Evolutionary conservation across 2,113 vertebrate genomes (phyloP).

Genomic region (Pterocles gutturalis): DNA sequence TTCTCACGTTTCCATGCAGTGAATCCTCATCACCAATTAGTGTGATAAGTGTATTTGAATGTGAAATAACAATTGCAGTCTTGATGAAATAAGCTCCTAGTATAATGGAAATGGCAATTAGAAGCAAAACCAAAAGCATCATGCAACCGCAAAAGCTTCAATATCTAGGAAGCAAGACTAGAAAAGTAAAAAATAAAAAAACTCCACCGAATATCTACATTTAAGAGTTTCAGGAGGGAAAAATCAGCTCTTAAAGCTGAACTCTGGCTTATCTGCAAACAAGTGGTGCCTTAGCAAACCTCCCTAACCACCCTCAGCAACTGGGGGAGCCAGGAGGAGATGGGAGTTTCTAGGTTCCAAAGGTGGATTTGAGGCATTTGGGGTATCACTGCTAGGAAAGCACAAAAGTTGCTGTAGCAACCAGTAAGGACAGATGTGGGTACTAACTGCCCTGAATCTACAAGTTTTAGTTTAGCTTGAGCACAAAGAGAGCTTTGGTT

Average conservation of each 20-base stretch:
- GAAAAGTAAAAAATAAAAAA: not conserved
- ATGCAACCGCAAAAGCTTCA: not conserved
- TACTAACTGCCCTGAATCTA: not conserved
- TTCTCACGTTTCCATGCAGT: not conserved
- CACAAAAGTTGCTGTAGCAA: not conserved
- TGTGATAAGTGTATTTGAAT: conserved; percentile 40
- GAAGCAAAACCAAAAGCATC: conserved; percentile 9
- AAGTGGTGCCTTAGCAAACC: not conserved
- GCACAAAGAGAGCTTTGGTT: not conserved
- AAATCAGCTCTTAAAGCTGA: not conserved
- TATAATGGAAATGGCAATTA: conserved; percentile 20
- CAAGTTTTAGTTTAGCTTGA: not conserved
- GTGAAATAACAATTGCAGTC: not conserved
- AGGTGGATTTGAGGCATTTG: not conserved
- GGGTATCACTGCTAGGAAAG: not conserved
- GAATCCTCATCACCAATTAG: conserved; percentile 37
- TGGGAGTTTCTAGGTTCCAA: not conserved
- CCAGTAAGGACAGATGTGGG: not conserved
- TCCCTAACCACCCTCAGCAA: not conserved
- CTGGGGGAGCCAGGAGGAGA: not conserved
- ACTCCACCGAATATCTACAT: not conserved
- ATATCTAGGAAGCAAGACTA: not conserved
- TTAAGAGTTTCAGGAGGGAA: not conserved
- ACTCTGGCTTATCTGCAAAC: not conserved
- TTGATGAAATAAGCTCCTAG: not conserved